Conservation (phyloP, 2,888 invertebrate species). For the Agriopis leucophaearia region DNA sequence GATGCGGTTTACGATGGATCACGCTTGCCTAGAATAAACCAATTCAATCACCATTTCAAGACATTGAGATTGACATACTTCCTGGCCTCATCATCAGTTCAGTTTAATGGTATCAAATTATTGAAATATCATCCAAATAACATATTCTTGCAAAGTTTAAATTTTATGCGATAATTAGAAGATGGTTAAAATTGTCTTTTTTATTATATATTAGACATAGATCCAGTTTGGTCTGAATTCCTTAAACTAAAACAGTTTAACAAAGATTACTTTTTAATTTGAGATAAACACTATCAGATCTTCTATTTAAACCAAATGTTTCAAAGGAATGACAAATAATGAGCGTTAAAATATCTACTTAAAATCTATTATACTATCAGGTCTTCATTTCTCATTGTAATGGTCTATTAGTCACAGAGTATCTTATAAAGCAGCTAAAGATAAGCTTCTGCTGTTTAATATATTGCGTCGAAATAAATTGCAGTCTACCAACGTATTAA, state of each 20-base stretch:
- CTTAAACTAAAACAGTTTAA: neutral
- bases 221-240: no score
- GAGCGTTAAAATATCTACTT: neutral
- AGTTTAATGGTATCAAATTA: no score
- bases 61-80: no score
- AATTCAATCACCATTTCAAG: no score
- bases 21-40: no score
- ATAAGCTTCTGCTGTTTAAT: slow-evolving; percentile 8
- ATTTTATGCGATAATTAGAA: no score
- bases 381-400: neutral
- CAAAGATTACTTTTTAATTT: neutral
- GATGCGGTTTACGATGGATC: no score
- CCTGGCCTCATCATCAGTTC: no score
- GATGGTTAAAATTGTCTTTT: no score
- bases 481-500: slow-evolving; percentile 41
- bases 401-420: slow-evolving; percentile 11
- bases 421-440: slow-evolving; percentile 8
- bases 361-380: slow-evolving; percentile 3
- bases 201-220: no score
- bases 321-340: slow-evolving; percentile 3
- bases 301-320: neutral
- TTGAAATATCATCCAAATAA: no score
- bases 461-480: slow-evolving; percentile 39
- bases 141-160: no score
- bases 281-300: neutral